Percentiles rank a stretch among this genome's conserved stretches.
Evolutionary conservation across 1,140 invertebrate genomes (phyloP).

Genomic region (Diachasmimorpha longicaudata): DNA sequence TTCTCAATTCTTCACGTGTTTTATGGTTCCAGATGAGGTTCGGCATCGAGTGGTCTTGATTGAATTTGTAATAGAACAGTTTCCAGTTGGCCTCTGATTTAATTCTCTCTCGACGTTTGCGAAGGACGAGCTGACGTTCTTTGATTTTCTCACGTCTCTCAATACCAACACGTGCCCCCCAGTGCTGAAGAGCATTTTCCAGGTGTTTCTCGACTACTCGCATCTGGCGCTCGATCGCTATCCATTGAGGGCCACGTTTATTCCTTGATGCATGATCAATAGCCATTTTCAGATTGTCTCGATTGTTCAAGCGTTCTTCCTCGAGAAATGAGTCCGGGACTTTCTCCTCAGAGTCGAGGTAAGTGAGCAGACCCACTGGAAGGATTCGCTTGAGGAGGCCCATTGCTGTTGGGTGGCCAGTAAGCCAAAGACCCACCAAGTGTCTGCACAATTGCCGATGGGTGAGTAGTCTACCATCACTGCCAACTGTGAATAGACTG

Average conservation of each 20-base stretch:
- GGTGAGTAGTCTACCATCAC: slow-evolving; percentile 77
- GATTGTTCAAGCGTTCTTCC: slow-evolving; percentile 79
- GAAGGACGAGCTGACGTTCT: slow-evolving; percentile 83
- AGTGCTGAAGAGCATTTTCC: slow-evolving; percentile 85
- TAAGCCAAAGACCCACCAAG: slow-evolving; percentile 97
- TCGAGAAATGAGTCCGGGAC: slow-evolving; percentile 77
- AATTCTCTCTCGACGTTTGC: slow-evolving; percentile 88
- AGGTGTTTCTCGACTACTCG: slow-evolving; percentile 81
- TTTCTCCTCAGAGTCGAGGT: slow-evolving; percentile 86
- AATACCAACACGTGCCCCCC: slow-evolving; percentile 80
- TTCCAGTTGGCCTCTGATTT: slow-evolving; percentile 93
- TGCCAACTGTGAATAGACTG: slow-evolving; percentile 86
- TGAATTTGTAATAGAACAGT: slow-evolving; percentile 96
- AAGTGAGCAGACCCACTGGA: slow-evolving; percentile 88
- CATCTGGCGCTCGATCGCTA: slow-evolving; percentile 74
- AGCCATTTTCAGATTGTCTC: slow-evolving; percentile 96
- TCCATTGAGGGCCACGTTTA: slow-evolving; percentile 72
- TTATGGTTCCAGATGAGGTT: slow-evolving; percentile 99
- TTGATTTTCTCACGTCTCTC: slow-evolving; percentile 70
- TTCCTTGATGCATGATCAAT: slow-evolving; percentile 77
- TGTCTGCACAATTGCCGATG: slow-evolving; percentile 93
- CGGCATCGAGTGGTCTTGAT: slow-evolving; percentile 91
- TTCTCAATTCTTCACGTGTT: slow-evolving; percentile 93
- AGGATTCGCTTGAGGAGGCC: slow-evolving; percentile 87
- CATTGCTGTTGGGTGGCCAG: slow-evolving; percentile 91